Evolutionary conservation across 2,797 vertebrate genomes (phyloP).

Genomic region (Gymnothorax javanicus): DNA sequence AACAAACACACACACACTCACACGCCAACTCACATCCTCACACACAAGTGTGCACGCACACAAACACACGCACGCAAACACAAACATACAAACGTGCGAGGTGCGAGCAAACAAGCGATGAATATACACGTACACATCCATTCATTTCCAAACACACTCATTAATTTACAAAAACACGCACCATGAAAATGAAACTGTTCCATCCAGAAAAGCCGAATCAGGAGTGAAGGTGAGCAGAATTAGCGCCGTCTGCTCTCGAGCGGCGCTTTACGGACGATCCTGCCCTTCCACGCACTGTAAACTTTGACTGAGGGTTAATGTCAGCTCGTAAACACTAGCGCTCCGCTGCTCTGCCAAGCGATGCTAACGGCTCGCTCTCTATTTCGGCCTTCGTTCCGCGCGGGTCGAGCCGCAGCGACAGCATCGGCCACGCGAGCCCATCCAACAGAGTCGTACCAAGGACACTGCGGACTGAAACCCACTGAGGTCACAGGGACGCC

Average conservation of each 20-base stretch:
- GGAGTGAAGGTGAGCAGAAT: background rate
- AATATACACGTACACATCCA: no score
- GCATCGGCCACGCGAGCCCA: background rate
- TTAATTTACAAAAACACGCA: background rate
- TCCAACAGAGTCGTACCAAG: background rate
- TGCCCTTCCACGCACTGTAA: slow-evolving; percentile 9
- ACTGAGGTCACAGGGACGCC: background rate
- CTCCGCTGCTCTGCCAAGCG: background rate
- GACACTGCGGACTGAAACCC: background rate
- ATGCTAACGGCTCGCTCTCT: background rate
- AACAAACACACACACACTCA: background rate
- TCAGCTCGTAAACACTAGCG: background rate
- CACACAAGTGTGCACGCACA: no score
- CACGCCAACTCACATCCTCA: no score
- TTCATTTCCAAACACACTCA: no score
- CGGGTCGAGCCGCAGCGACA: background rate
- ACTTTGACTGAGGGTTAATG: slow-evolving; percentile 13
- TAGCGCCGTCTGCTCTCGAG: background rate
- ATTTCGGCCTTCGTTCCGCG: background rate
- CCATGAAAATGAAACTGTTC: background rate
- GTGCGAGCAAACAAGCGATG: no score
- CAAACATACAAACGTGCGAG: background rate
- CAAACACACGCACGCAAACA: no score
- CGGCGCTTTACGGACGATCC: background rate
- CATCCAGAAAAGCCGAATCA: background rate